phyloP scores from a whole-genome alignment of 2,888 invertebrate genomes.

The Schizaphis graminum region DNA sequence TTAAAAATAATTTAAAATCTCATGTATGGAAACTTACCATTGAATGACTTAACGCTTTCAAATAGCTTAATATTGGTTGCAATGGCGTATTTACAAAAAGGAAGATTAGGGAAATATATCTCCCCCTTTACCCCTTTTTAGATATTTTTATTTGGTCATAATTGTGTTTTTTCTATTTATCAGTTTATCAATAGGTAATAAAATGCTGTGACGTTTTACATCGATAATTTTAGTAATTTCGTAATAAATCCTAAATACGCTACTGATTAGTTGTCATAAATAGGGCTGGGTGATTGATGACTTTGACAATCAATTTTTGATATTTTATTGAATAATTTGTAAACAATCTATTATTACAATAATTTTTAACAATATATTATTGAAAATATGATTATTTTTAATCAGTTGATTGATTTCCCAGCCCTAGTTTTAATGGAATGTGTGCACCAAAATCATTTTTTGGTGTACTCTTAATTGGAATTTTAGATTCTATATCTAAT shows the following conservation, averaged over 20 bases:
- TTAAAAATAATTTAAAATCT: not conserved
- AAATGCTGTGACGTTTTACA: too few species aligned
- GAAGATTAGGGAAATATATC: too few species aligned
- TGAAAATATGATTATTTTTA: too few species aligned
- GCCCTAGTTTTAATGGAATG: not conserved
- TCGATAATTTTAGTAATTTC: too few species aligned
- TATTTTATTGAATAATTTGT: not conserved
- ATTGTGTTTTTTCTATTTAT: too few species aligned
- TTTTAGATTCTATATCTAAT: not conserved
- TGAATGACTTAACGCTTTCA: not conserved
- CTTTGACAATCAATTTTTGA: not conserved
- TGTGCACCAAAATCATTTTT: not conserved
- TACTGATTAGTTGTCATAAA: not conserved
- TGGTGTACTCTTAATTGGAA: not conserved
- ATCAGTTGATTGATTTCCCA: not conserved
- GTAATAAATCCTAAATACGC: too few species aligned
- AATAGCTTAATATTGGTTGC: not conserved
- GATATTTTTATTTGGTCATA: too few species aligned
- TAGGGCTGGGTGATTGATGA: not conserved
- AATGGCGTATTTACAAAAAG: too few species aligned
- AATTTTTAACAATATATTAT: too few species aligned
- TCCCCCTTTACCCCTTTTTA: too few species aligned
- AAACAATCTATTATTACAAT: too few species aligned
- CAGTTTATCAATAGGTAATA: too few species aligned
- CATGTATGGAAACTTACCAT: not conserved